Conservation (phyloP, 2,113 vertebrate species). For the Lanius ludovicianus region DNA sequence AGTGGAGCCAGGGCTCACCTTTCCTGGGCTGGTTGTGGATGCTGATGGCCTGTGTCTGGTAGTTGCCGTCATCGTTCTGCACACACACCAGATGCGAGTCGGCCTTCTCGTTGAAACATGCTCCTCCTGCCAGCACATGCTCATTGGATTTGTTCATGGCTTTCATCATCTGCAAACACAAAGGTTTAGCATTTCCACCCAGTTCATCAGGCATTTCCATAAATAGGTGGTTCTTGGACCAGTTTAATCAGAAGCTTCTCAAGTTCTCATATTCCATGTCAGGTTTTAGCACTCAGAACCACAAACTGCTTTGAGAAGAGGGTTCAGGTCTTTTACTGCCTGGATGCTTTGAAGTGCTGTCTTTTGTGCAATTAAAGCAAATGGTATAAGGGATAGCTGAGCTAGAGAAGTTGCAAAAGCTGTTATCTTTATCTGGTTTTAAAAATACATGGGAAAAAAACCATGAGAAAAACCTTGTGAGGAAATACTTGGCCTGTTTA, state of each 20-base stretch:
- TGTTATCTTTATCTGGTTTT: neutral
- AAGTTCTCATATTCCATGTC: neutral
- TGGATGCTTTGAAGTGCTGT: neutral
- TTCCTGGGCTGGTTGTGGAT: conserved; percentile 96
- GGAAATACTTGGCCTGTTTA: neutral
- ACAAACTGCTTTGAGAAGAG: neutral
- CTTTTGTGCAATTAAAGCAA: neutral
- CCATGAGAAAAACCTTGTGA: neutral
- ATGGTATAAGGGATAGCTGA: neutral
- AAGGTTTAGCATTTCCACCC: neutral
- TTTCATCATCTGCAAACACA: conserved; percentile 91
- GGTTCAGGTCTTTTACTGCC: neutral
- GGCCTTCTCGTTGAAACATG: conserved; percentile 93
- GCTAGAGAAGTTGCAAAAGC: neutral
- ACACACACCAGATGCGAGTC: conserved; percentile 97
- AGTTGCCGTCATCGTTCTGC: conserved; percentile 97
- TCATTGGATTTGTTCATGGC: conserved; percentile 99
- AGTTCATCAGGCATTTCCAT: neutral
- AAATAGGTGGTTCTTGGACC: neutral
- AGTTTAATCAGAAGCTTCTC: neutral
- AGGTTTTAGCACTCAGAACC: neutral
- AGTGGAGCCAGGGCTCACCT: conserved; percentile 72
- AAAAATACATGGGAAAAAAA: neutral
- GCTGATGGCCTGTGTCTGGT: conserved; percentile 99
- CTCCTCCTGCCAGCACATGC: conserved; percentile 94